These are phyloP conservation scores for Podocnemis expansa DNA, from an alignment of 2,113 vertebrate species.

Conservation along the genomic window DNA sequence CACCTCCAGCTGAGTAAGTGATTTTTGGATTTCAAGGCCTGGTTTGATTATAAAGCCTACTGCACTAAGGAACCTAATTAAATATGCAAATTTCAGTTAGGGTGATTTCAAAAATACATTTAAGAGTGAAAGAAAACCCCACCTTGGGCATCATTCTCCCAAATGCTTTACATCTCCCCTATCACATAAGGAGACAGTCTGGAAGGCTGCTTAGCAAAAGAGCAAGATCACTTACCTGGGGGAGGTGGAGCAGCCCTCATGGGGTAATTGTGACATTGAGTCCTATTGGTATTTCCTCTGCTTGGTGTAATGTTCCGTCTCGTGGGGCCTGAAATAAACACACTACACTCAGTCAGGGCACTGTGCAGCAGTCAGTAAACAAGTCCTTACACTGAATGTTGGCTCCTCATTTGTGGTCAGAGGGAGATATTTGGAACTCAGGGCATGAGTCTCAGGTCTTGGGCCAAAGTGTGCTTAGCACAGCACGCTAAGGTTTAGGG, in stretches of 20 bases:
- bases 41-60: not conserved
- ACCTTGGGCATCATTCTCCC: not conserved
- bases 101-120: not conserved
- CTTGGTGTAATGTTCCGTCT: slow-evolving; percentile 78
- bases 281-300: slow-evolving; percentile 69
- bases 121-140: not conserved
- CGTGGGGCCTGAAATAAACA: slow-evolving; percentile 85
- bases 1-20: not conserved
- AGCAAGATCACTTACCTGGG: slow-evolving; percentile 81
- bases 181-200: not conserved
- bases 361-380: not conserved
- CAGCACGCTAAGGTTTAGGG: not conserved
- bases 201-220: not conserved
- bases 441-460: not conserved
- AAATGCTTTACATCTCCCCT: not conserved
- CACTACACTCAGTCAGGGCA: not conserved
- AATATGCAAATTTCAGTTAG: not conserved
- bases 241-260: slow-evolving; percentile 90
- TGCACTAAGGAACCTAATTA: not conserved
- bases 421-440: not conserved
- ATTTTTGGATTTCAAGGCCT: not conserved
- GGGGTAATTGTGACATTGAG: slow-evolving; percentile 83
- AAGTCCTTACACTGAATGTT: not conserved
- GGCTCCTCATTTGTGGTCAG: not conserved
- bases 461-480: not conserved